Evolutionary conservation across 2,888 invertebrate species (phyloP).

Genomic region (Acanthacorydalis orientalis): DNA sequence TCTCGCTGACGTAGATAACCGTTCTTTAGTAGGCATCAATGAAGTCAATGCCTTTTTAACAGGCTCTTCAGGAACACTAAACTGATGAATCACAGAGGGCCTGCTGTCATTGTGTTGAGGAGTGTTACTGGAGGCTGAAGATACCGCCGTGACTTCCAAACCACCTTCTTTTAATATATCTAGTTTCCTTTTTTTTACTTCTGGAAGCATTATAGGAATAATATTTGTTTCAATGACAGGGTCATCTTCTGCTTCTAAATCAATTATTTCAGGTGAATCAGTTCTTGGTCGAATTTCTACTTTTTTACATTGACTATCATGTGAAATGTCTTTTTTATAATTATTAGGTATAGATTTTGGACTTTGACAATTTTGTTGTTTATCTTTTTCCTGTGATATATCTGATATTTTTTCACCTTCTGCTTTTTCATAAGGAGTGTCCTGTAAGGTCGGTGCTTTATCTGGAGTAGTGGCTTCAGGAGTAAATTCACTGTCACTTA

Average conservation of each 20-base stretch:
- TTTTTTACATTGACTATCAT: conserved; percentile 13
- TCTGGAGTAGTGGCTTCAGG: conserved; percentile 7
- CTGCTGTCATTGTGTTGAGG: conserved; percentile 4
- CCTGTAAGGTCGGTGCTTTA: conserved; percentile 30
- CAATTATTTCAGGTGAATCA: conserved; percentile 39
- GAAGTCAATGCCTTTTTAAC: conserved; percentile 12
- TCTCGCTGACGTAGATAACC: conserved; percentile 9
- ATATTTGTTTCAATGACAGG: conserved; percentile 1
- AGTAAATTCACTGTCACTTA: conserved; percentile 9
- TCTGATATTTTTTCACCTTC: conserved; percentile 21
- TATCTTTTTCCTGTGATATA: conserved; percentile 31
- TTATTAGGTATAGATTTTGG: too few species aligned
- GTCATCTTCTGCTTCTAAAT: conserved; percentile 29
- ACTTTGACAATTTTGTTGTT: conserved; percentile 9
- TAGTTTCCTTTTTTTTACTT: conserved; percentile 49
- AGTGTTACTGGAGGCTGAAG: conserved; percentile 17
- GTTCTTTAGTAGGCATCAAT: conserved; percentile 9
- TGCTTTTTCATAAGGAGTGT: conserved; percentile 1
- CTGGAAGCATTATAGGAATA: conserved; percentile 19
- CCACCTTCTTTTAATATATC: conserved; percentile 62
- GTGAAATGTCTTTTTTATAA: conserved; percentile 1
- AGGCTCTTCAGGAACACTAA: conserved; percentile 8
- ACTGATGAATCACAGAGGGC: conserved; percentile 20
- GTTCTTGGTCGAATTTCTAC: conserved; percentile 40
- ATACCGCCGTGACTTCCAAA: conserved; percentile 54